phyloP scores from a whole-genome alignment of 2,888 invertebrate species.

The Portevinia maculata region DNA sequence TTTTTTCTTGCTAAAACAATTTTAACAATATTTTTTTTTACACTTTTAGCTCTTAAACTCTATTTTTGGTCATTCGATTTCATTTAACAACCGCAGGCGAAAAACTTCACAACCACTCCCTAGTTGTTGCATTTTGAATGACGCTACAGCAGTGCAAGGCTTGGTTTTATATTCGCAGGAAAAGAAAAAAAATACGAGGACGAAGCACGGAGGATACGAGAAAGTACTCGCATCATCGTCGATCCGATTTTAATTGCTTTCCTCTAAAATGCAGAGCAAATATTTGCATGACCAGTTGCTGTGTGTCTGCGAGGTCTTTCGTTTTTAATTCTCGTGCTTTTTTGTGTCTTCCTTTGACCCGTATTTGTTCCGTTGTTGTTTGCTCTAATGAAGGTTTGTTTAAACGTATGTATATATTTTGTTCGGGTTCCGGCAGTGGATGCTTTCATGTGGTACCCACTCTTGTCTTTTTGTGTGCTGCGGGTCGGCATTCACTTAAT shows the following conservation, averaged over 20 bases:
- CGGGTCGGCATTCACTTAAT: conserved; percentile 8
- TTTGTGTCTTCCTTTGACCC: conserved; percentile 5
- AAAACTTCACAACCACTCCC: conserved; percentile 10
- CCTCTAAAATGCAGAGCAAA: conserved; percentile 60
- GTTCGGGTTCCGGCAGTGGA: conserved; percentile 8
- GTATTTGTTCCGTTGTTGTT: conserved; percentile 7
- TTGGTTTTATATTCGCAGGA: neutral
- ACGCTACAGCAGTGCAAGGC: conserved; percentile 16
- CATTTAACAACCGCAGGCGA: conserved; percentile 34
- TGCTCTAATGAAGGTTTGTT: conserved; percentile 26
- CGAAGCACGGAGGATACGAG: neutral
- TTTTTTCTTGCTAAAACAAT: neutral
- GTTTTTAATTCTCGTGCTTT: conserved; percentile 5
- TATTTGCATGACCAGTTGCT: conserved; percentile 48
- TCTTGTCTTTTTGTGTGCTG: neutral
- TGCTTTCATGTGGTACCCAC: neutral
- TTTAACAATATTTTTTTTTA: conserved; percentile 23
- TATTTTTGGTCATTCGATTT: conserved; percentile 22
- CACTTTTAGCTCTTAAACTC: conserved; percentile 3
- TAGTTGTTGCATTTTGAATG: conserved; percentile 62
- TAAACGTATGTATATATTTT: neutral
- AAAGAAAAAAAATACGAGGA: neutral
- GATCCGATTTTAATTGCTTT: conserved; percentile 69
- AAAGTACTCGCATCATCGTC: conserved; percentile 36
- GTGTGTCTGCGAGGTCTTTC: neutral